Percentiles rank a stretch among this genome's conserved stretches.
phyloP scores from a whole-genome alignment of 2,888 invertebrate species.

The Aspidiotus destructor region DNA sequence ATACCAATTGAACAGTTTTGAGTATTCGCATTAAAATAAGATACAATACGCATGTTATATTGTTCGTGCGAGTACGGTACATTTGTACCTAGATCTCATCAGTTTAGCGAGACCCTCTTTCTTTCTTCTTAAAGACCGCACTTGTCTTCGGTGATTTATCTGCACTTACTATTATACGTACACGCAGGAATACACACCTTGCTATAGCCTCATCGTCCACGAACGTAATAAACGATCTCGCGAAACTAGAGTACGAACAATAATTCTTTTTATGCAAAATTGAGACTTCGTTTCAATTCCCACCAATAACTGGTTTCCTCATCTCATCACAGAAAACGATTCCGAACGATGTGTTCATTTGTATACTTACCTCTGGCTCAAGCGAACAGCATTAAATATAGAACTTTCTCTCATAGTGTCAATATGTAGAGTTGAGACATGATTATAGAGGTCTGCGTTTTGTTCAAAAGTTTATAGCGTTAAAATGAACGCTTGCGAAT shows the following conservation, averaged over 20 bases:
- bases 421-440: slow-evolving; percentile 16
- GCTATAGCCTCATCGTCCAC: neutral
- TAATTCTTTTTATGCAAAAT: neutral
- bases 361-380: neutral
- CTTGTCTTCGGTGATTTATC: slow-evolving; percentile 4
- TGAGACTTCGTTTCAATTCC: slow-evolving; percentile 14
- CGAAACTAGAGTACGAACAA: slow-evolving; percentile 1
- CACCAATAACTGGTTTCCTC: slow-evolving; percentile 27
- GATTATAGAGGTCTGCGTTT: slow-evolving; percentile 26
- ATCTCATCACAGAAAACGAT: slow-evolving; percentile 13
- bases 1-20: no score
- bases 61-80: neutral
- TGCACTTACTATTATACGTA: neutral
- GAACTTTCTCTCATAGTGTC: slow-evolving; percentile 27
- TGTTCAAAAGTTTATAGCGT: neutral
- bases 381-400: neutral
- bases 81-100: no score
- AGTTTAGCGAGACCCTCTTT: no score
- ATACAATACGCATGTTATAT: neutral
- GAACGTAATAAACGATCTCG: neutral
- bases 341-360: slow-evolving; percentile 24
- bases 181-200: neutral
- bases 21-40: neutral
- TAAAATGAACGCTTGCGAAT: no score
- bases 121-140: neutral